phyloP scores from a whole-genome alignment of 37 sponge, comb jelly and placozoan species.

The Halisarca cf. caerulea region DNA sequence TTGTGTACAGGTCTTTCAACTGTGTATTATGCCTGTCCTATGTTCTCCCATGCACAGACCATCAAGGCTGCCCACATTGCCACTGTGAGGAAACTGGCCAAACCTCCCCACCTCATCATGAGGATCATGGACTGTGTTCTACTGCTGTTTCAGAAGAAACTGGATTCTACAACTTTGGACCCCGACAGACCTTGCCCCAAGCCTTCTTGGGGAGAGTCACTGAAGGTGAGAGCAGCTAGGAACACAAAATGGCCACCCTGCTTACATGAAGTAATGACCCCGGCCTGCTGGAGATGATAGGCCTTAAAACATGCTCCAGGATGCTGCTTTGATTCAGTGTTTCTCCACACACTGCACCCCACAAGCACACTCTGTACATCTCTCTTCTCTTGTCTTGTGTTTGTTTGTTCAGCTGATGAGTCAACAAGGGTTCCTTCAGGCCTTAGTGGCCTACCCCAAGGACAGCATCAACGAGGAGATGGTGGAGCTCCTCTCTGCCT shows the following conservation, averaged over 20 bases:
- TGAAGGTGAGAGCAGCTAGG: slow-evolving; percentile 42
- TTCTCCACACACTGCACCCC: too few species aligned
- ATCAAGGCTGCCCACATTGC: slow-evolving; percentile 96
- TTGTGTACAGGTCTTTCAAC: too few species aligned
- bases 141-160: slow-evolving; percentile 82
- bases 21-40: too few species aligned
- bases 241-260: too few species aligned
- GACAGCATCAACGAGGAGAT: slow-evolving; percentile 97
- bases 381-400: too few species aligned
- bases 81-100: slow-evolving; percentile 92
- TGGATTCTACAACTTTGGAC: slow-evolving; percentile 75
- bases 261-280: too few species aligned
- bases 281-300: too few species aligned
- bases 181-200: slow-evolving; percentile 90
- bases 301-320: too few species aligned
- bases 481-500: slow-evolving; percentile 89
- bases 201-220: slow-evolving; percentile 96
- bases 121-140: slow-evolving; percentile 97
- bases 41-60: slow-evolving; percentile 63
- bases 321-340: too few species aligned
- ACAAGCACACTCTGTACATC: too few species aligned
- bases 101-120: slow-evolving; percentile 99
- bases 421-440: slow-evolving; percentile 78
- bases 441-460: slow-evolving; percentile 80
- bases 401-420: slow-evolving; percentile 70